These are phyloP conservation scores for Platyura marginata DNA, from an alignment of 1,140 invertebrate genomes.

Conservation along the genomic window DNA sequence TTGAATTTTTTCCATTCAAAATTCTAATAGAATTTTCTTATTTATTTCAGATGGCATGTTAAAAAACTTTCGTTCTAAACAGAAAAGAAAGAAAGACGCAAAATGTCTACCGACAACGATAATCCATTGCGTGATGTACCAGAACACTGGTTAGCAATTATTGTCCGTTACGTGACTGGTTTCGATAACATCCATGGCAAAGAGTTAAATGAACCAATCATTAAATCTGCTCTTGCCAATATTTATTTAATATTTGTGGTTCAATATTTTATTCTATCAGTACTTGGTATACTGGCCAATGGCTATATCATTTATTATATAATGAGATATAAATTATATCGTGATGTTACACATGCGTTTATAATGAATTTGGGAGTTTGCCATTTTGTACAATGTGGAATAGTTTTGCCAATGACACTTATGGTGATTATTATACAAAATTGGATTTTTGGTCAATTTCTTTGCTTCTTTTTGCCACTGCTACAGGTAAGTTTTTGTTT, in stretches of 20 bases:
- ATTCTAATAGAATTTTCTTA: no score
- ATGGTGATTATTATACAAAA: constrained; percentile 49
- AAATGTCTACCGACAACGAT: no score
- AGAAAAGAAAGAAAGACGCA: no score
- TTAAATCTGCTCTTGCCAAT: not conserved
- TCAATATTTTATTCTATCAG: not conserved
- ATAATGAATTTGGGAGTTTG: constrained; percentile 46
- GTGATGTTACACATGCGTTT: constrained; percentile 43
- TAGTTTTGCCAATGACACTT: constrained; percentile 45
- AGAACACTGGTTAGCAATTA: not conserved
- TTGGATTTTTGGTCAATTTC: constrained; percentile 52
- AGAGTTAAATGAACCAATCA: not conserved
- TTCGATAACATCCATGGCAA: not conserved
- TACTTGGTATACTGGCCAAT: constrained; percentile 37
- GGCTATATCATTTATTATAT: constrained; percentile 37
- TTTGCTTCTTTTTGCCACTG: constrained; percentile 60
- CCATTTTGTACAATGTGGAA: constrained; percentile 43
- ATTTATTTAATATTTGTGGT: not conserved
- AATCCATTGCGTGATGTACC: not conserved
- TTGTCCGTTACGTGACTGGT: not conserved
- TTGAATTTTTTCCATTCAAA: no score
- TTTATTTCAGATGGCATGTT: no score
- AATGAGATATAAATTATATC: constrained; percentile 34
- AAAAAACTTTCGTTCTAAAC: no score
- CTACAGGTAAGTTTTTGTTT: constrained; percentile 39